A percentile compares a stretch with the other conserved stretches of the same genome.
These are phyloP conservation scores for Nineta flava DNA, from an alignment of 2,888 invertebrate species.

Conservation along the genomic window DNA sequence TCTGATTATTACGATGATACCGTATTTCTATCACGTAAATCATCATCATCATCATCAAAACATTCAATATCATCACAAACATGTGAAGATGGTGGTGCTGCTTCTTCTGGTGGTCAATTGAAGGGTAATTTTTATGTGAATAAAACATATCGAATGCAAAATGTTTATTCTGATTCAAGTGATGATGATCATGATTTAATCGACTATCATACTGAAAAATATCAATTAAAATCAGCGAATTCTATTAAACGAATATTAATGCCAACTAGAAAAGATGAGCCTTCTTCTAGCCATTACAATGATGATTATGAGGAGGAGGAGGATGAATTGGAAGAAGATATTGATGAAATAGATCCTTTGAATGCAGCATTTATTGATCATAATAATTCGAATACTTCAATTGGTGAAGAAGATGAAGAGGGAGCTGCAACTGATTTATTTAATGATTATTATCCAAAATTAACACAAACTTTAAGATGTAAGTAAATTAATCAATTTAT, in stretches of 20 bases:
- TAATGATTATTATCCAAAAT: slow-evolving; percentile 4
- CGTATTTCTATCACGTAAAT: background rate
- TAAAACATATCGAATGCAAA: background rate
- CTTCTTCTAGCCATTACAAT: background rate
- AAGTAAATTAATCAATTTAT: background rate
- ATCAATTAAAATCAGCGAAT: background rate
- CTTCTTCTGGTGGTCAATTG: background rate
- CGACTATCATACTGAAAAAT: background rate
- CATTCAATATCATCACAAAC: background rate
- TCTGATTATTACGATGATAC: slow-evolving; percentile 4
- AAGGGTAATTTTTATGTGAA: background rate
- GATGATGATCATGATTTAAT: background rate
- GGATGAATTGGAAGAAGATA: background rate
- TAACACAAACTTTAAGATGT: background rate
- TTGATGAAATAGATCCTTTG: background rate
- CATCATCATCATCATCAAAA: too few species aligned
- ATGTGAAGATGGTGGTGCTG: too few species aligned
- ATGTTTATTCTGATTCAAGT: slow-evolving; percentile 1
- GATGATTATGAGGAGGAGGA: background rate
- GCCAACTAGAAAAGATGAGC: too few species aligned
- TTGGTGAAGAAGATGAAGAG: background rate
- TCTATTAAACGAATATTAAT: background rate
- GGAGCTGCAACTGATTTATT: background rate
- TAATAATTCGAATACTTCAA: background rate
- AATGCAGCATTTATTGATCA: background rate